Base-by-base conservation (phyloP, 2,797 vertebrate genomes). In the Siniperca scherzeri region DNA sequence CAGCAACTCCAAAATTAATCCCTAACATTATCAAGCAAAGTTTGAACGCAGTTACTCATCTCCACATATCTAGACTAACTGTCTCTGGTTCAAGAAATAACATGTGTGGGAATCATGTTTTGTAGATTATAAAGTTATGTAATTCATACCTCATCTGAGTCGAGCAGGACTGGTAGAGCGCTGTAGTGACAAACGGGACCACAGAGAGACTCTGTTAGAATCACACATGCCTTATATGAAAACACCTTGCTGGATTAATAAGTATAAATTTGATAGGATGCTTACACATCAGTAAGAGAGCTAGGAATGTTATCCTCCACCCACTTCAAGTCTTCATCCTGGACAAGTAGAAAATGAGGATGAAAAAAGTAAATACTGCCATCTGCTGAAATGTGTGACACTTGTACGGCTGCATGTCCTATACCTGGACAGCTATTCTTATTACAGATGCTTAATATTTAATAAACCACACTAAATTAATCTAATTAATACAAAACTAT, bases 271-370 rank as follows among this genome's bases (percentile, higher is more conserved):
- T 53, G 52, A 84, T 16, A 66, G 14, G 74, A 85, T 75, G 87
- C 95, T 94, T 95, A 97, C 96, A 97, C 91, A 87, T 97, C 96
- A 89, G 94, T 88, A 25, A 97, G 90, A 80, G 96, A 96, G 77
- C 94, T 93, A 46, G 96, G 96, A 92, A 97, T 96, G 90, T 97
- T 97, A 70, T 97, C 96, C 90, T 97, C 96, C 80, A 96, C 96
- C 96, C 96, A 97, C 85, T 96, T 97, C 87, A 97, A 89, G 88
- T 97, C 95, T 71, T 97, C 96, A 90, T 97, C 96, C 96, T 97
- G 82, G 46, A 80, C 25, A 85, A 64, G 79, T 7, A 44, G 25
- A 65, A 77, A 81, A 33, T 88, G 25, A 42, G 19, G n/a, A 67
- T 38, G 14, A 78, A 66, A 80, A 74, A 56, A 83, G 75, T 77